These are phyloP conservation scores for Disparrhopalites patrizii DNA, from an alignment of 2,888 invertebrate genomes.

Conservation along the genomic window DNA sequence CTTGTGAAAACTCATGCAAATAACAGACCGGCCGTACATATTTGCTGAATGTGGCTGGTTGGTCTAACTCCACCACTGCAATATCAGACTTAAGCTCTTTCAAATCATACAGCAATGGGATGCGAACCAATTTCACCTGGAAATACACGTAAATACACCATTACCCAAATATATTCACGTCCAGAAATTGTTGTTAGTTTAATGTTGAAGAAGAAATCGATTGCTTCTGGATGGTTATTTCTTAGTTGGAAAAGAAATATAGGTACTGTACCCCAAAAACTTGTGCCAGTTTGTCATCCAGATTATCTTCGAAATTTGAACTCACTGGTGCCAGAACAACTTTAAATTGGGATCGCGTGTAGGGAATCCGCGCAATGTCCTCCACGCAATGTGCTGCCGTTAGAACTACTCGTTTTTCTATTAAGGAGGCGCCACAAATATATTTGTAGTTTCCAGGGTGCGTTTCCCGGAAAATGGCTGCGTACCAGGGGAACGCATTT, in stretches of 20 bases:
- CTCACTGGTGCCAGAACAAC: constrained; percentile 11
- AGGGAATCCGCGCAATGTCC: not conserved
- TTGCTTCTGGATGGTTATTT: too few relatives aligned
- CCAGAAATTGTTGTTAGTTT: not conserved
- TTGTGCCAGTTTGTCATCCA: not conserved
- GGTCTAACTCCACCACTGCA: not conserved
- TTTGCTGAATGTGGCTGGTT: not conserved
- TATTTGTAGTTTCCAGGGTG: not conserved
- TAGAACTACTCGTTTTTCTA: not conserved
- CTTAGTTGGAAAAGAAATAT: too few relatives aligned
- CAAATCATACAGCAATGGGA: not conserved
- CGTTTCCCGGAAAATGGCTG: constrained; percentile 1
- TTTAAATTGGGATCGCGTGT: not conserved
- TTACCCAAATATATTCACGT: not conserved
- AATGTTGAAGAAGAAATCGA: not conserved
- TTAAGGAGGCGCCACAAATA: constrained; percentile 3
- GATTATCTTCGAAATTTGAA: not conserved
- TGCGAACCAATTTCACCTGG: not conserved
- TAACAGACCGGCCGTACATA: constrained; percentile 10
- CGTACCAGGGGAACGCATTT: constrained; percentile 11
- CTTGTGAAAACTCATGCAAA: not conserved
- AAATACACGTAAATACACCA: not conserved
- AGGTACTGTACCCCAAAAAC: not conserved
- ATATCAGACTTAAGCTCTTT: constrained; percentile 1
- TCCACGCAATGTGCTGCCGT: constrained; percentile 1